Percentiles rank a stretch among this genome's conserved stretches.
Evolutionary conservation across 2,113 vertebrate species (phyloP).

Genomic region (Penelope pileata): DNA sequence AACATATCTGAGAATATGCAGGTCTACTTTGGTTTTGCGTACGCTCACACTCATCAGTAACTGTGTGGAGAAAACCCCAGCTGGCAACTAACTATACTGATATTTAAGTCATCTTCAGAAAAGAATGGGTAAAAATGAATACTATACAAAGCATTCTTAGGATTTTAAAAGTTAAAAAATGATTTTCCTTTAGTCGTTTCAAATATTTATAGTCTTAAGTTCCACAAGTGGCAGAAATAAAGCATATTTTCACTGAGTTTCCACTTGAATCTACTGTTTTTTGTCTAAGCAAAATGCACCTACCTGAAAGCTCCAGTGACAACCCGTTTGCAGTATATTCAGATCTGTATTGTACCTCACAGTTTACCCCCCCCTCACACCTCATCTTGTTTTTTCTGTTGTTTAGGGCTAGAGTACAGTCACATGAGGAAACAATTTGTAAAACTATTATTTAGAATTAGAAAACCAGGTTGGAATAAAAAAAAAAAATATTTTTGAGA

Average conservation of each 20-base stretch:
- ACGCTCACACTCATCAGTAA: background rate
- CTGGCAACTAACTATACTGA: background rate
- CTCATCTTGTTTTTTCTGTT: background rate
- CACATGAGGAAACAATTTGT: background rate
- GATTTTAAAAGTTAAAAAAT: background rate
- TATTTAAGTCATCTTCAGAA: background rate
- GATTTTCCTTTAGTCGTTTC: background rate
- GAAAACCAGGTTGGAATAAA: background rate
- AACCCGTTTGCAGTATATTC: background rate
- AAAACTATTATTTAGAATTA: background rate
- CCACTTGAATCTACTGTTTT: background rate
- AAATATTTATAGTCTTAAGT: background rate
- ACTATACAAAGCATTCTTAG: background rate
- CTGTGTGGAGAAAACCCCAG: background rate
- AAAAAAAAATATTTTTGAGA: background rate
- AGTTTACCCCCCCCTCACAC: rapidly evolving
- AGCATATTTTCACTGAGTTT: background rate
- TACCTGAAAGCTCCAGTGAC: background rate
- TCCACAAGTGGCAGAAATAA: background rate
- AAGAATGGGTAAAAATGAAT: background rate
- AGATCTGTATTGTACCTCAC: background rate
- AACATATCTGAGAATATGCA: background rate
- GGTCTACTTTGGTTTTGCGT: background rate
- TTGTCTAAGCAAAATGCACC: background rate
- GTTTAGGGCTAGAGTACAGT: background rate